Evolutionary conservation across 2,888 invertebrate genomes (phyloP), one percentile per base, ranked within the genome.

Genomic region (Lordiphosa fenestrarum): DNA sequence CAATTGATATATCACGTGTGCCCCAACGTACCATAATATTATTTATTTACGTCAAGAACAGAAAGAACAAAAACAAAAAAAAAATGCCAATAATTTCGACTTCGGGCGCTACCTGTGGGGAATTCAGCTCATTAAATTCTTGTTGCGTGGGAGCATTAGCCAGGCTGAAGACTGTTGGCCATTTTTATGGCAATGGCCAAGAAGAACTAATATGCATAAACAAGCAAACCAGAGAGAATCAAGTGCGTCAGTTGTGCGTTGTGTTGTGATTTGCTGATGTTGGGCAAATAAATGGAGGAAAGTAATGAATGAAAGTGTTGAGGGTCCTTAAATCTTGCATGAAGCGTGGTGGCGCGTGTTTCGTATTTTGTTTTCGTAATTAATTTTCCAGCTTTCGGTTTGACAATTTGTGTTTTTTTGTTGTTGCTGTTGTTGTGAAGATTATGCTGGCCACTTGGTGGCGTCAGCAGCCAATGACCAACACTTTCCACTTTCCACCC

Each of bases 391-490:
- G 60, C 25, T 36, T 52, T 60, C 59, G 59, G 44, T 70, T 49
- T 68, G 42, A 10, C 35, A 56, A 13, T 48, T 41, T n/a, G 39
- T 53, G n/a, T n/a, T n/a, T n/a, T n/a, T n/a, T n/a, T n/a, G n/a
- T n/a, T n/a, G n/a, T 3, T 53, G 41, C 21, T 37, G 56, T 10
- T 46, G 41, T 48, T 56, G 46, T 5, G 23, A 23, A 23, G 23
- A 23, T 6, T 25, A 6, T 25, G 25, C 6, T 25, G 6, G 35
- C 47, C 21, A 52, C 36, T 73, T 70, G 60, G 63, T 77, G 76
- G 68, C 80, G 80, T 76, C 80, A 78, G 76, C 66, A 44, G 37
- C 7, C 41, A 54, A 80, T 77, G 77, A 78, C 77, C 74, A 80
- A 73, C 76, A 78, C 63, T 78, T 78, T 73, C 36, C 37, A 50